Evolutionary conservation across 2,888 invertebrate species (phyloP).

Genomic region (Himalopsyche japonica): DNA sequence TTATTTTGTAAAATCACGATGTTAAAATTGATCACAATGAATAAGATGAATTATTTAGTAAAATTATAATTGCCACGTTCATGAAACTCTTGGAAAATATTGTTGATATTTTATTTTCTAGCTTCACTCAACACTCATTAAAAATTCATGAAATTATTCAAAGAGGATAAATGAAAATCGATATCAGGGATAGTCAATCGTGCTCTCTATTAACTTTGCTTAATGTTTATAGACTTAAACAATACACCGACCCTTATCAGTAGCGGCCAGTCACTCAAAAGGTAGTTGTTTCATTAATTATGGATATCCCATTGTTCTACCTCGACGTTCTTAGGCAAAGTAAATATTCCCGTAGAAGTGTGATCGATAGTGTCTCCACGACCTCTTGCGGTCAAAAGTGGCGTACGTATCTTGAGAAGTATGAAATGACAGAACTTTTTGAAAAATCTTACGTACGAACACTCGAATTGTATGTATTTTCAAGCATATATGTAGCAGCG

Average conservation of each 20-base stretch:
- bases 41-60: no score
- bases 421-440: no score
- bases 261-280: conserved; percentile 7
- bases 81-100: no score
- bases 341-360: not conserved
- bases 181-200: not conserved
- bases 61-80: no score
- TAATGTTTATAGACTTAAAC: not conserved
- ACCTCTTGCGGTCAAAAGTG: not conserved
- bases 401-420: not conserved
- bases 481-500: no score
- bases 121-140: no score
- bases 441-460: no score
- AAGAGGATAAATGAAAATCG: not conserved
- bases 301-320: conserved; percentile 13
- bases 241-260: conserved; percentile 13
- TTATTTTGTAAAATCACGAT: no score
- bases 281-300: conserved; percentile 26
- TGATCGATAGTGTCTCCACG: not conserved
- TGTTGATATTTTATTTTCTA: no score
- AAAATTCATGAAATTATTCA: not conserved
- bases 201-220: not conserved
- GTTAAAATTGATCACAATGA: no score
- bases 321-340: not conserved
- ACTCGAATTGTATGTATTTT: no score